These are phyloP conservation scores for Rattus rattus DNA, from an alignment of 2,113 vertebrate genomes.

Conservation along the genomic window DNA sequence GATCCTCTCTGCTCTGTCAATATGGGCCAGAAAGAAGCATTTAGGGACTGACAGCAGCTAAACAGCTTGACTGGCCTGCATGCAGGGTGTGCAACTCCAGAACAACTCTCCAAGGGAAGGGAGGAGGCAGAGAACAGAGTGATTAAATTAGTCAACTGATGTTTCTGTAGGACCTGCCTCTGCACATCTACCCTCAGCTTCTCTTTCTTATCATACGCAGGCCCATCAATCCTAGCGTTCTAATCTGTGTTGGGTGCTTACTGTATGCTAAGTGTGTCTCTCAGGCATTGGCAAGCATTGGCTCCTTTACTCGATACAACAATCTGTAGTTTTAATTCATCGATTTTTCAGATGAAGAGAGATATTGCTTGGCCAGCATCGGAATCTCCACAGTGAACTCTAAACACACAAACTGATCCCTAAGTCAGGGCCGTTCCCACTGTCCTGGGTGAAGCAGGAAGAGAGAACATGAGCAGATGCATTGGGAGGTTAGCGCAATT, in stretches of 20 bases:
- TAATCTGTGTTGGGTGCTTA: background rate
- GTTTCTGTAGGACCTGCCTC: constrained; percentile 26
- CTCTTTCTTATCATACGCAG: background rate
- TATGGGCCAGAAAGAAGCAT: constrained; percentile 59
- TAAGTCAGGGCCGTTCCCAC: background rate
- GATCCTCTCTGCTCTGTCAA: constrained; percentile 56
- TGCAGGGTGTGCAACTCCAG: constrained; percentile 23
- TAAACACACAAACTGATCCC: background rate
- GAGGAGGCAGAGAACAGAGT: constrained; percentile 56
- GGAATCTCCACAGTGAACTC: background rate
- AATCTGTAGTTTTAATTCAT: constrained; percentile 1
- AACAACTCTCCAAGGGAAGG: constrained; percentile 73
- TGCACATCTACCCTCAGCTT: background rate
- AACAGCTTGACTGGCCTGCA: constrained; percentile 64
- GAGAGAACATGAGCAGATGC: background rate
- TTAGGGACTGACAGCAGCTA: constrained; percentile 39
- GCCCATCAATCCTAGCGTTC: background rate
- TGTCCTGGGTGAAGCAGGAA: background rate
- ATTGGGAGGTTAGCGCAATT: background rate
- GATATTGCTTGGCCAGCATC: background rate
- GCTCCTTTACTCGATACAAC: background rate
- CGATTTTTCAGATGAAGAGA: background rate
- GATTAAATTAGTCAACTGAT: constrained; percentile 60
- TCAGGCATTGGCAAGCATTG: background rate
- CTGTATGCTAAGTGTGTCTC: background rate